Evolutionary conservation across 2,888 invertebrate genomes (phyloP), one percentile per base, ranked within the genome.

Genomic region (Tortrix viridana): DNA sequence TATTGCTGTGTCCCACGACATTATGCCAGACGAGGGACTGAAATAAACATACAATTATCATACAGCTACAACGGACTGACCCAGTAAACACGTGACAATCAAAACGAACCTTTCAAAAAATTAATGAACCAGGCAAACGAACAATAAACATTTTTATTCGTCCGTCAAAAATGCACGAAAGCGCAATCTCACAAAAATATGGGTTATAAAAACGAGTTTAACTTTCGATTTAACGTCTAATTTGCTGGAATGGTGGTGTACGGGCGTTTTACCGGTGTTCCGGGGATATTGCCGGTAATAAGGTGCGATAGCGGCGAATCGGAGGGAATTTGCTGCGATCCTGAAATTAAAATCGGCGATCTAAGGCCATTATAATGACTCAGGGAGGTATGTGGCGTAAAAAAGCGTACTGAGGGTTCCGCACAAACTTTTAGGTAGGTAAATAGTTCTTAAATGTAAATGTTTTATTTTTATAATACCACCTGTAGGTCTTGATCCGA

Each of bases 331-430:
- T 84, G 85, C 80, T 77, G 74, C 76, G 69, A 77, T 76, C 78
- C 77, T 81, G 79, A 84, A 85, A 83, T 86, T 86, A 86, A 87
- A 83, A 81, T 78, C 78, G 78, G 75, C 82, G 77, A 84, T 85
- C 77, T 80, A 71, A 78, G 77, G 75, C 72, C 75, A 80, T 82
- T 84, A 82, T 85, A 86, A 85, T 84, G 86, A 82, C 79, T 81
- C 73, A 64, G 60, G 70, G 74, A 72, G 68, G 70, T 57, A 46
- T 50, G 26, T 55, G 70, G 67, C 46, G 0, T 19, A 69, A 76
- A 62, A 1, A 0, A 65, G 74, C 68, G 68, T 43, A 23, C 2
- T 23, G 38, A 4, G 6, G n/a, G n/a, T n/a, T n/a, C n/a, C n/a
- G n/a, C n/a, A n/a, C n/a, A n/a, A n/a, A n/a, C n/a, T n/a, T n/a